phyloP scores from a whole-genome alignment of 2,113 vertebrate genomes.

The Paradisaea rubra region DNA sequence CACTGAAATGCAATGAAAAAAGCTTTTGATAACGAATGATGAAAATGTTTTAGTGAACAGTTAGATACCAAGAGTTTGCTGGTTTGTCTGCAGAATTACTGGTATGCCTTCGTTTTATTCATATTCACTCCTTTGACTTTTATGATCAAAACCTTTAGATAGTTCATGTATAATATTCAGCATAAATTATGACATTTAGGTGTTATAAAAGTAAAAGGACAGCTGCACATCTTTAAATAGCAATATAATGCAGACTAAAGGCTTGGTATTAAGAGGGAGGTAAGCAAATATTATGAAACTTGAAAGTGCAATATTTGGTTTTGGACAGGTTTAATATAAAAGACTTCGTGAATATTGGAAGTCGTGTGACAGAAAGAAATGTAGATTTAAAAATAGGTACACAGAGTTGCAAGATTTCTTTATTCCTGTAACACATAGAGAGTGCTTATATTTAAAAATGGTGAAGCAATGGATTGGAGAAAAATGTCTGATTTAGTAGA shows the following conservation, averaged over 20 bases:
- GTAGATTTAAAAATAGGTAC: not conserved
- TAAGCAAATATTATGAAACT: constrained; percentile 1
- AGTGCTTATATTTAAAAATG: not conserved
- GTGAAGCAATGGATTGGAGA: not conserved
- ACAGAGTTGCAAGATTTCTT: not conserved
- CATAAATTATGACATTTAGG: not conserved
- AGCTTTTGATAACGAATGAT: not conserved
- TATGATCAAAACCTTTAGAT: not conserved
- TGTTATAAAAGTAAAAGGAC: constrained; percentile 7
- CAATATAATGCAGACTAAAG: not conserved
- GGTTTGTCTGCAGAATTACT: not conserved
- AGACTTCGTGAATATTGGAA: not conserved
- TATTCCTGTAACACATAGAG: not conserved
- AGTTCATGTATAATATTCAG: not conserved
- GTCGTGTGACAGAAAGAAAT: not conserved
- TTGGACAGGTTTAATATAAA: not conserved
- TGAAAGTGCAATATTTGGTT: not conserved
- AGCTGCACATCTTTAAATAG: constrained; percentile 4
- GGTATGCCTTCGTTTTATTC: not conserved
- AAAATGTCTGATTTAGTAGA: not conserved
- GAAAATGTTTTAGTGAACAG: not conserved
- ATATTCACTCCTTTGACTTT: not conserved
- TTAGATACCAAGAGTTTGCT: not conserved
- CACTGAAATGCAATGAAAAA: not conserved
- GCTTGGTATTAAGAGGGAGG: not conserved